phyloP scores from a whole-genome alignment of 2,797 vertebrate genomes.

The Falco naumanni region DNA sequence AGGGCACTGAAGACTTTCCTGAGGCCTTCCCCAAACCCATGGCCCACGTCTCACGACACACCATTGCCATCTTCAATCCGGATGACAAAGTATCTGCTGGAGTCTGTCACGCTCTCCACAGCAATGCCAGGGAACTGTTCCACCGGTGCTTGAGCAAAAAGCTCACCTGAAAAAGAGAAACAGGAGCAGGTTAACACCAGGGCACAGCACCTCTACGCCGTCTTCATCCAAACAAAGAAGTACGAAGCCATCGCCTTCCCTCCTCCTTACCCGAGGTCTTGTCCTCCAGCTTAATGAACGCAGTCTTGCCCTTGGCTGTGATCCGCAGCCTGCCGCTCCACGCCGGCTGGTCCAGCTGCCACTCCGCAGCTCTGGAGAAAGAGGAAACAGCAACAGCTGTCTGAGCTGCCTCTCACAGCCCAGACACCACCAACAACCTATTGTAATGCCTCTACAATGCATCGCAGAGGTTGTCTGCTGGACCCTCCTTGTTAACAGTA shows the following conservation, averaged over 20 bases:
- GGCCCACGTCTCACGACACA: accelerated
- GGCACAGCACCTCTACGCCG: accelerated
- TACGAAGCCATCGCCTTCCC: accelerated
- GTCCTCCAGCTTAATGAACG: conserved; percentile 93
- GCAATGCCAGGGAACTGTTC: conserved; percentile 90
- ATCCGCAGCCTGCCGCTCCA: conserved; percentile 95
- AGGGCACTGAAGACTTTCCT: neutral
- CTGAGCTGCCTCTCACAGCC: neutral
- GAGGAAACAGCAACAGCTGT: neutral
- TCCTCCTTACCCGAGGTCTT: conserved; percentile 84
- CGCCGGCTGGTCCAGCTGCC: conserved; percentile 94
- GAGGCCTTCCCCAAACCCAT: accelerated
- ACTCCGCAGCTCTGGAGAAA: conserved; percentile 89
- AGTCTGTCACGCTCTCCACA: conserved; percentile 91
- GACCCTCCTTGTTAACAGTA: accelerated
- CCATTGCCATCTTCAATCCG: conserved; percentile 90
- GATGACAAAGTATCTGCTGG: conserved; percentile 95
- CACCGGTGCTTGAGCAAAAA: conserved; percentile 93
- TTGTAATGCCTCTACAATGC: too few relatives aligned
- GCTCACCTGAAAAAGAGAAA: conserved; percentile 83
- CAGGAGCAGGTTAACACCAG: accelerated
- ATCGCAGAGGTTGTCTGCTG: too few relatives aligned
- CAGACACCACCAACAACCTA: accelerated
- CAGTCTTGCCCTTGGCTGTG: conserved; percentile 87
- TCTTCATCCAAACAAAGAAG: accelerated